A percentile compares a stretch with the other conserved stretches of the same genome.
Conservation (phyloP, 2,797 vertebrate species). For the Anniella stebbinsi region DNA sequence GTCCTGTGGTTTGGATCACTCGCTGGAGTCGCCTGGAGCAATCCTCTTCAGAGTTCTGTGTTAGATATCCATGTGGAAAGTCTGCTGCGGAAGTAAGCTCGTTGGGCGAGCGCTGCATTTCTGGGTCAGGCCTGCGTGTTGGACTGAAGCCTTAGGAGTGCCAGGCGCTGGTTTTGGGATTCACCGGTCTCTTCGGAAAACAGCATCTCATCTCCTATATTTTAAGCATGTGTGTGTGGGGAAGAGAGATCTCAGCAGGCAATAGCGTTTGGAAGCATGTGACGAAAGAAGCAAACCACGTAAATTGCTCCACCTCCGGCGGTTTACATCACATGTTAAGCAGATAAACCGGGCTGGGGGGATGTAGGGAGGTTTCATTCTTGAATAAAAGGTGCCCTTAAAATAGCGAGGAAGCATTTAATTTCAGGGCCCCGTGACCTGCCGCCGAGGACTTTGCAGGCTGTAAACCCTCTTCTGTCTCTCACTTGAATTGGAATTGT, state of each 20-base stretch:
- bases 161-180: neutral
- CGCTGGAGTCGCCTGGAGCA: neutral
- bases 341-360: neutral
- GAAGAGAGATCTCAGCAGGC: neutral
- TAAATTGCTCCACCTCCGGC: neutral
- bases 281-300: neutral
- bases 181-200: accelerated
- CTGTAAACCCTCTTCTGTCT: neutral
- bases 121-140: neutral
- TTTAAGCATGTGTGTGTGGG: accelerated
- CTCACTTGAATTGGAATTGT: accelerated
- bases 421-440: neutral
- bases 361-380: accelerated
- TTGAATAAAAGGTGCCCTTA: neutral
- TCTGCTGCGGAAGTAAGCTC: too few species aligned
- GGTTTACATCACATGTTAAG: neutral
- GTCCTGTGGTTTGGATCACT: neutral
- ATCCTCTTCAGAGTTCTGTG: neutral
- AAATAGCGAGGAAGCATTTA: neutral
- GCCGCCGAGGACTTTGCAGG: accelerated
- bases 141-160: neutral
- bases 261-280: neutral
- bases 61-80: neutral
- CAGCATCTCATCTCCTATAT: neutral
- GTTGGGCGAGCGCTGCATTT: neutral